Base-by-base conservation (phyloP, 2,113 vertebrate species). In the Cephalopholis sonnerati region DNA sequence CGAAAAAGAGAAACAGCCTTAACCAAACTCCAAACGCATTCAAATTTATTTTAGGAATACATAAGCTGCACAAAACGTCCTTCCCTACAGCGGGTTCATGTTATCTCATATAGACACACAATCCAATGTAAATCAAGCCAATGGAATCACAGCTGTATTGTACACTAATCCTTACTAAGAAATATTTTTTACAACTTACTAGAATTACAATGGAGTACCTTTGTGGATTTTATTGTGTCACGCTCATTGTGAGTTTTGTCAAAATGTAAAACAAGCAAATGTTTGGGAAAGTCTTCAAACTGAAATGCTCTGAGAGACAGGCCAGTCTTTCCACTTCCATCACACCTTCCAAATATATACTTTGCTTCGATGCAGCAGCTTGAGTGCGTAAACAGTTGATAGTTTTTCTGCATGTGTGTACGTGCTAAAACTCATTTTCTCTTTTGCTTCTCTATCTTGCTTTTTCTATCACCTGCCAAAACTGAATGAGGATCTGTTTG, bases 131-230 rank as follows among this genome's bases (percentile, higher is more conserved):
- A 89, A 88, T 78, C 59, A 84, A 85, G 67, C 83, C 88, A 89
- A 71, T 65, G 75, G 66, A 83, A 78, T 85, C 82, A 78, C 84
- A 78, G 62, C 66, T 91, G 87, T 91, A 86, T 87, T 85, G 79
- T 88, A 92, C 89, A 91, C 87, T 89, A 91, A 87, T 87, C 87
- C 86, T 86, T 87, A 82, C 80, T 77, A 73, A 85, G 85, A 91
- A 86, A 77, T 79, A 82, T 91, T 90, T 93, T 93, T 92, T 88
- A 91, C 85, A 74, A 87, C 65, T 81, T 89, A 80, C 58, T 87
- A 89, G 87, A 85, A 82, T 74, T 83, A 74, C 75, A 85, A 69
- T 75, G 74, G 63, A 88, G 80, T 81, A 82, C 74, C 66, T 89
- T 79, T 82, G 86, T 88, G 89, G 55, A 66, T 88, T 87, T 89